Conservation (phyloP, 2,113 vertebrate genomes). For the Pluvianellus socialis region DNA sequence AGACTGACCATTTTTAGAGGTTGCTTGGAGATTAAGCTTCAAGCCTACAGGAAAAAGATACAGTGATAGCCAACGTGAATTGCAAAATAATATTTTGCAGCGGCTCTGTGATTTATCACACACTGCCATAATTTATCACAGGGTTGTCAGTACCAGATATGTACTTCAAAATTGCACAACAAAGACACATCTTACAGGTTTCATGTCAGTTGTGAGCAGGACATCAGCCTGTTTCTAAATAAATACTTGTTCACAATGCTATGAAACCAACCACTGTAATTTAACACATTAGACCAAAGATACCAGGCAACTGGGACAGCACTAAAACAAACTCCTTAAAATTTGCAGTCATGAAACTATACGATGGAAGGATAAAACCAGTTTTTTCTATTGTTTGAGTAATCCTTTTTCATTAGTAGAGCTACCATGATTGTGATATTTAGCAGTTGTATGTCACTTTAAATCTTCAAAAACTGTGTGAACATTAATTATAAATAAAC, state of each 20-base stretch:
- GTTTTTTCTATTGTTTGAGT: neutral
- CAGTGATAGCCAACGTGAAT: neutral
- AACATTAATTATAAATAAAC: slow-evolving; percentile 55
- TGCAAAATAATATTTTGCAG: neutral
- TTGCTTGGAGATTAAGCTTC: neutral
- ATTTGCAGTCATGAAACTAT: neutral
- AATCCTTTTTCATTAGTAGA: neutral
- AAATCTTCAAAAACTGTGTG: slow-evolving; percentile 33
- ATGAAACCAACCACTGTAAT: neutral
- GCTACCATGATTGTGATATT: neutral
- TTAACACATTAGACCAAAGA: neutral
- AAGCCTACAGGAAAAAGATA: neutral
- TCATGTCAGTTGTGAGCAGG: neutral
- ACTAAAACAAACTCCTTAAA: neutral
- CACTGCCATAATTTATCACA: neutral
- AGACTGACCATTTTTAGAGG: neutral
- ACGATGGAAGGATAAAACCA: neutral
- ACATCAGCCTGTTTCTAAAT: neutral
- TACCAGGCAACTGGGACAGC: neutral
- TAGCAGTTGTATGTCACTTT: slow-evolving; percentile 27
- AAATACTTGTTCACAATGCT: neutral
- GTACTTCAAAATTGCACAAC: neutral
- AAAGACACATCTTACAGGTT: neutral
- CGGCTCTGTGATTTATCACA: neutral
- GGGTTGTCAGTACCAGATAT: neutral